Percentiles rank a stretch among this genome's conserved stretches.
Conservation (phyloP, 2,888 invertebrate genomes). For the Xylocampa areola region DNA sequence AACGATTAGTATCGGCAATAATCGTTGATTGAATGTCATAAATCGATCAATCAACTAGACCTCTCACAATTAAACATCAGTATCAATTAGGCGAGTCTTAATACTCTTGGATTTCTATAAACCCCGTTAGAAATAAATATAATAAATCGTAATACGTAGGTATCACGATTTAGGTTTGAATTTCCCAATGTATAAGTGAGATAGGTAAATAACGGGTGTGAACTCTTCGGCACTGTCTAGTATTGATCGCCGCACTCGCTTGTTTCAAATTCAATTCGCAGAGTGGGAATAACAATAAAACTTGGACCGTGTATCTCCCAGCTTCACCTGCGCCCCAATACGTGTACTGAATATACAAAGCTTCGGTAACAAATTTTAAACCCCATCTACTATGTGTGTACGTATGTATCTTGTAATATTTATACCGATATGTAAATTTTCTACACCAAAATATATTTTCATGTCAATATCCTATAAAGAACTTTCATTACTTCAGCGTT, state of each 20-base stretch:
- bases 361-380: conserved; percentile 63
- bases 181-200: conserved; percentile 10
- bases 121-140: too few relatives aligned
- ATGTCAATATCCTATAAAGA: conserved; percentile 47
- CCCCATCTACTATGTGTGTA: conserved; percentile 22
- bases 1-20: too few relatives aligned
- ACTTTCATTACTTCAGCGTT: conserved; percentile 37
- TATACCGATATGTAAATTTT: neutral
- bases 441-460: conserved; percentile 24
- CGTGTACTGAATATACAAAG: conserved; percentile 77
- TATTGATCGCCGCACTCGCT: conserved; percentile 79
- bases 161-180: too few relatives aligned
- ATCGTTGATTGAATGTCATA: too few relatives aligned
- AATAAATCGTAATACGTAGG: too few relatives aligned
- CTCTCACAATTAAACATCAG: too few relatives aligned
- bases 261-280: conserved; percentile 89
- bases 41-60: too few relatives aligned
- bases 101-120: too few relatives aligned
- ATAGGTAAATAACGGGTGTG: conserved; percentile 36
- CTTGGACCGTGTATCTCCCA: conserved; percentile 78
- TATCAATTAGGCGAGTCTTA: too few relatives aligned
- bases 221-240: conserved; percentile 50
- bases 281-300: conserved; percentile 88
- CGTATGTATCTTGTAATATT: conserved; percentile 4
- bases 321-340: conserved; percentile 82